These are phyloP conservation scores for Dolichoris vasculosae DNA, from an alignment of 1,140 invertebrate species.

Conservation along the genomic window DNA sequence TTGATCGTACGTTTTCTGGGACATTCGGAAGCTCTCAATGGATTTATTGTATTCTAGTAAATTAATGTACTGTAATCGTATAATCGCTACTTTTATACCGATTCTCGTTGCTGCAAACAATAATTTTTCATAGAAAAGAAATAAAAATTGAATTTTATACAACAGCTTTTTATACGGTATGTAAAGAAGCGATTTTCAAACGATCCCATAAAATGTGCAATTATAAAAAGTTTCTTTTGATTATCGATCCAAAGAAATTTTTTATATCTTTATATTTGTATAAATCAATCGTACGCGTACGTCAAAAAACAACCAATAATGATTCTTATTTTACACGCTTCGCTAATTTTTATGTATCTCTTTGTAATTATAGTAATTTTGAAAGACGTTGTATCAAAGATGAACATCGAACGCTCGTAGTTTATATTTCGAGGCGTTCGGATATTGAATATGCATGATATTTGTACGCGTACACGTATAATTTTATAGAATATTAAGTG, in stretches of 20 bases:
- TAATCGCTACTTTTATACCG: not conserved
- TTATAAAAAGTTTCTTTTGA: not conserved
- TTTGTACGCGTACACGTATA: not conserved
- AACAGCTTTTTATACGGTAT: not conserved
- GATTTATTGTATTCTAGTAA: not conserved
- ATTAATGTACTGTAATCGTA: not conserved
- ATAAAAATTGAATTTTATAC: not conserved
- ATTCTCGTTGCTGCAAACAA: not conserved
- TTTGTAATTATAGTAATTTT: not conserved
- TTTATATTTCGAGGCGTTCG: not conserved
- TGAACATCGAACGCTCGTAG: not conserved
- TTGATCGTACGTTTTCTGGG: not conserved
- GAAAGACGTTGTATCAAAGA: not conserved
- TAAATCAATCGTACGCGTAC: no score
- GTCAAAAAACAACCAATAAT: no score
- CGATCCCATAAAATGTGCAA: not conserved
- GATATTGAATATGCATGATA: not conserved
- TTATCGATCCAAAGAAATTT: not conserved
- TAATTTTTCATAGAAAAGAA: not conserved
- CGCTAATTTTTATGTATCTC: not conserved
- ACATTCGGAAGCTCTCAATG: not conserved
- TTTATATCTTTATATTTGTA: not conserved
- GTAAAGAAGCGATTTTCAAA: not conserved
- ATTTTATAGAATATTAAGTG: no score
- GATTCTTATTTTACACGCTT: no score